Base-by-base conservation (phyloP, 2,888 invertebrate genomes). In the Lasioglossum lativentre region DNA sequence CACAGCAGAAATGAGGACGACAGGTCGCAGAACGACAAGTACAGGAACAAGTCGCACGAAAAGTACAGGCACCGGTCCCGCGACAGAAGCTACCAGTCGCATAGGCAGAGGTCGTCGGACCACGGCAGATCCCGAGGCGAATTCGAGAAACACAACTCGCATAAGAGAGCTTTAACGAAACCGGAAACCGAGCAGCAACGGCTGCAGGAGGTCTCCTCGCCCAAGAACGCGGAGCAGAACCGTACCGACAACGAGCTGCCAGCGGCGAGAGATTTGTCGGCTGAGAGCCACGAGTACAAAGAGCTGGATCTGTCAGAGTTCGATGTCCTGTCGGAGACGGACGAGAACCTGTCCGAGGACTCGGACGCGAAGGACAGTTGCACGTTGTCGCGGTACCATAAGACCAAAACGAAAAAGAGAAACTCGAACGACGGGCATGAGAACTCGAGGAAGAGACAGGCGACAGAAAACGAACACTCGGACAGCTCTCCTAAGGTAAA, bases 221-320 rank as follows among this genome's bases (percentile, higher is more conserved):
- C 80, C 4, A 88, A 79, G 66, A 88, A 78, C n/a, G 23, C 78
- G 10, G 88, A 86, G 23, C 85, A 77, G 27, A 80, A 72, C 42
- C 78, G 82, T 42, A 85, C 82, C 71, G 85, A 86, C 63, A 87
- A 76, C 27, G 90, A 91, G 56, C 72, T 82, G 34, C 75, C 83
- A 52, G 77, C 84, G 14, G 86, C 87, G 70, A 77, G 81, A 42
- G 85, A 90, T 77, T 68, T 87, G 74, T 27, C 88, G 56, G 30
- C 80, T 45, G 90, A 91, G 40, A 72, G 38, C 38, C 92, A 91
- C 56, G 91, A 91, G n/a, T 92, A 90, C 80, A 91, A 92, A 76
- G 93, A 94, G 75, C 86, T 94, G 63, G 92, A 94, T 85, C 86
- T 94, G 56, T 93, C 93, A 1, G 93, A 94, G 85, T 94, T 93